Evolutionary conservation across 1,140 invertebrate species (phyloP).

Genomic region (Papilio xuthus): DNA sequence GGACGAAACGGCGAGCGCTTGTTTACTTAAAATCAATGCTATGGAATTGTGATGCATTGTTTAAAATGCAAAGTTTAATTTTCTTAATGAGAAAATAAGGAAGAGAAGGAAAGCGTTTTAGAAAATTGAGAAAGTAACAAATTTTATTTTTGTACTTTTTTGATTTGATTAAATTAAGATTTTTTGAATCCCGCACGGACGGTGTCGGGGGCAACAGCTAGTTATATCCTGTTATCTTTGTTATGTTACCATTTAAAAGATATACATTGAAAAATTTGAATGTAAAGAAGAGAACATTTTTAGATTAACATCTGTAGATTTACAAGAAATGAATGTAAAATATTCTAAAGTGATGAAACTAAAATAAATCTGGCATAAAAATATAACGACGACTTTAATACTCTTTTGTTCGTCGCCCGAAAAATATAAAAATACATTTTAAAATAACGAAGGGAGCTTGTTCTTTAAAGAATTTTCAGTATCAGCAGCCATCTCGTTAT

Average conservation of each 20-base stretch:
- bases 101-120: background rate
- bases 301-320: too few species aligned
- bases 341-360: background rate
- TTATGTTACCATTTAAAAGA: too few species aligned
- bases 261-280: background rate
- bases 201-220: too few species aligned
- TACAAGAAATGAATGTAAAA: background rate
- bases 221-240: too few species aligned
- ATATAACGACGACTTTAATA: conserved; percentile 17
- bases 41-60: background rate
- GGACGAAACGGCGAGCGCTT: background rate
- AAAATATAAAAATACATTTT: conserved; percentile 18
- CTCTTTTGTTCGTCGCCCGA: conserved; percentile 12
- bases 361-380: conserved; percentile 16
- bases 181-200: too few species aligned
- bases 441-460: conserved; percentile 8
- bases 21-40: conserved; percentile 13
- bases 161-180: too few species aligned
- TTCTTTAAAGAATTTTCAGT: conserved; percentile 3
- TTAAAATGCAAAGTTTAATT: background rate
- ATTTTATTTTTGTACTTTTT: too few species aligned
- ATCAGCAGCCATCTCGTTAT: conserved; percentile 25
- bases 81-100: background rate
- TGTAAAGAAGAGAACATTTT: background rate
- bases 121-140: background rate